phyloP scores from a whole-genome alignment of 2,888 invertebrate genomes.

The Arrhopalites spinosus region DNA sequence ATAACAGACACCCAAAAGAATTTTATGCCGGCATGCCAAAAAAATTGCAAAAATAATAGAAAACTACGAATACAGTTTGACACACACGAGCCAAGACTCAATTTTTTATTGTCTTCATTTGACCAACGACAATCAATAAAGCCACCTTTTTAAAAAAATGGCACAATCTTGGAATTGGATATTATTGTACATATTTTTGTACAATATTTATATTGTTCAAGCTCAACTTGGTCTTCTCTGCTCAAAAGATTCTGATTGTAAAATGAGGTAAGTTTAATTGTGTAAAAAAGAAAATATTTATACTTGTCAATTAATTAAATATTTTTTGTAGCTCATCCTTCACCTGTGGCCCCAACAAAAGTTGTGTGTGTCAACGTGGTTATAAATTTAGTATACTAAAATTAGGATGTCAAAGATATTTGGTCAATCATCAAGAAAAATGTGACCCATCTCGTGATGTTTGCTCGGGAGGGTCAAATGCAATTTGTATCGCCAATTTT shows the following conservation, averaged over 20 bases:
- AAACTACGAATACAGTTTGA: no score
- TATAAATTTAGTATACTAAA: constrained; percentile 4
- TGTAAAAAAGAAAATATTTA: no score
- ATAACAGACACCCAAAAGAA: no score
- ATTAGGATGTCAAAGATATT: constrained; percentile 2
- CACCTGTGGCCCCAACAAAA: constrained; percentile 20
- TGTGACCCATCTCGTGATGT: constrained; percentile 27
- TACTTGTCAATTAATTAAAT: no score
- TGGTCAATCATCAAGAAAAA: constrained; percentile 6
- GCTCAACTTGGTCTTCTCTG: constrained; percentile 31
- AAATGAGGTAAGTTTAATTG: no score
- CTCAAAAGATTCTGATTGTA: constrained; percentile 31
- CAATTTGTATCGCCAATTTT: constrained; percentile 6
- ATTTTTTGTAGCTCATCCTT: no score
- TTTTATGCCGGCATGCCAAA: no score
- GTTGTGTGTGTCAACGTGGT: constrained; percentile 25
- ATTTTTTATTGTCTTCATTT: no score
- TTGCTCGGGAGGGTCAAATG: constrained; percentile 27
- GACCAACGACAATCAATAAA: no score
- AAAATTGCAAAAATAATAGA: no score
- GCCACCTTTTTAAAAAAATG: no score
- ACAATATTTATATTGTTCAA: neutral
- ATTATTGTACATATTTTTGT: neutral
- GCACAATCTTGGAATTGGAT: neutral
- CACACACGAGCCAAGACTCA: no score